Percentiles rank a stretch among this genome's conserved stretches.
These are phyloP conservation scores for Galaxea fascicularis DNA, from an alignment of 92 coral and sea anemone genomes.

Conservation along the genomic window DNA sequence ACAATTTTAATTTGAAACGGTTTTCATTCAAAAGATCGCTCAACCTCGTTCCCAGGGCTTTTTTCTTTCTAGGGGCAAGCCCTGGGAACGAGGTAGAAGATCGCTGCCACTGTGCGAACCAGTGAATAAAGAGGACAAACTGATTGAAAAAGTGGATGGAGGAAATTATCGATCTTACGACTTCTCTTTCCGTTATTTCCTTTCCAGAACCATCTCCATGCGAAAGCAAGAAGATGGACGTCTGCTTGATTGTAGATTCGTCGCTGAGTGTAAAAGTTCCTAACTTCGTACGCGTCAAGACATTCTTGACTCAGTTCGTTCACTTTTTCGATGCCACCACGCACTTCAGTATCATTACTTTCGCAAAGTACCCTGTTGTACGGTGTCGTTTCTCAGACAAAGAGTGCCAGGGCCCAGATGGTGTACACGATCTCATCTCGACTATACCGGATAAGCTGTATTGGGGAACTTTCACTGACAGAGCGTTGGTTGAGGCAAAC, in stretches of 20 bases:
- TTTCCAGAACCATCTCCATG: conserved; percentile 30
- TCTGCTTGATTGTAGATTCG: conserved; percentile 66
- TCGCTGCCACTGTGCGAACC: no score
- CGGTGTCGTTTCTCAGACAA: conserved; percentile 45
- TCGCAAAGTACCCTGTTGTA: conserved; percentile 14
- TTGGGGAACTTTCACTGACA: conserved; percentile 65
- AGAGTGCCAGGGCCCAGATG: conserved; percentile 24
- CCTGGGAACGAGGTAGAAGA: no score
- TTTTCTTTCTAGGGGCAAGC: no score
- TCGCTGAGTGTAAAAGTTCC: conserved; percentile 57
- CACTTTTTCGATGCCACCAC: conserved; percentile 44
- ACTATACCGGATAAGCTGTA: conserved; percentile 24
- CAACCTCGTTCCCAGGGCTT: no score
- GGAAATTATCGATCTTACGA: no score
- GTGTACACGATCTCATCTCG: background rate
- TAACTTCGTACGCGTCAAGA: conserved; percentile 59
- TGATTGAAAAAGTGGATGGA: no score
- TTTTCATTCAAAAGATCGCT: no score
- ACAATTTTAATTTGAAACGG: no score
- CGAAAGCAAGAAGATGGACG: conserved; percentile 40
- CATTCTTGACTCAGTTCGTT: conserved; percentile 57
- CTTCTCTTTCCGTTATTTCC: background rate
- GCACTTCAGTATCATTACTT: conserved; percentile 66
- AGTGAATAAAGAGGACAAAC: no score
- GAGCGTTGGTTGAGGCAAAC: conserved; percentile 60